Percentiles rank a stretch among this genome's conserved stretches.
Evolutionary conservation across 2,888 invertebrate species (phyloP).

Genomic region (Spatulosminthurus flaviceps): DNA sequence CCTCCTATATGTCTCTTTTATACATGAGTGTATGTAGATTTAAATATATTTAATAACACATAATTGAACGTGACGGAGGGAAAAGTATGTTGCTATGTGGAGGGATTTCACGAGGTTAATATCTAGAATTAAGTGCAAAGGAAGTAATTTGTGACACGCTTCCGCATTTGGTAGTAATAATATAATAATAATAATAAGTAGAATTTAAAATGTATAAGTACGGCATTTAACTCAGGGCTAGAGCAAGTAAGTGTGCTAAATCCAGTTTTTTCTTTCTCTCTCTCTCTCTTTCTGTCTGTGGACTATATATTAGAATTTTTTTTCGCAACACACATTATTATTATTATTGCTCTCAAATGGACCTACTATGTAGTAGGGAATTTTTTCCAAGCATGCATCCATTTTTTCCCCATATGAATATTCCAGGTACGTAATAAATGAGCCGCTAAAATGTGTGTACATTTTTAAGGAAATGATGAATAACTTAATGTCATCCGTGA

Average conservation of each 20-base stretch:
- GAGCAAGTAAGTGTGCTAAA: not conserved
- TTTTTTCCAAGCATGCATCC: no score
- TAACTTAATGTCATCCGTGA: no score
- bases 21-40: not conserved
- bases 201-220: not conserved
- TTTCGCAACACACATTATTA: not conserved
- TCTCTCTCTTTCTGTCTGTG: no score
- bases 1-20: not conserved
- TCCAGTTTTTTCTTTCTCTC: not conserved
- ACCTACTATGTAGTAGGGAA: no score
- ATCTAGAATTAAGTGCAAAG: slow-evolving; percentile 19
- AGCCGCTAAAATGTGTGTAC: no score
- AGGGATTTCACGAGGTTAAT: not conserved
- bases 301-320: slow-evolving; percentile 6
- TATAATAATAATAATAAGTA: no score
- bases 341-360: no score
- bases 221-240: no score
- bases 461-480: no score
- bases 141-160: slow-evolving; percentile 27
- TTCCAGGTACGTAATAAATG: no score
- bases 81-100: slow-evolving; percentile 22
- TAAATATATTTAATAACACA: not conserved
- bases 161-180: slow-evolving; percentile 16
- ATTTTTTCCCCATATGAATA: no score
- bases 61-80: not conserved